A percentile compares a stretch with the other conserved stretches of the same genome.
phyloP scores from a whole-genome alignment of 2,113 vertebrate species.

The Dendropsophus ebraccatus region DNA sequence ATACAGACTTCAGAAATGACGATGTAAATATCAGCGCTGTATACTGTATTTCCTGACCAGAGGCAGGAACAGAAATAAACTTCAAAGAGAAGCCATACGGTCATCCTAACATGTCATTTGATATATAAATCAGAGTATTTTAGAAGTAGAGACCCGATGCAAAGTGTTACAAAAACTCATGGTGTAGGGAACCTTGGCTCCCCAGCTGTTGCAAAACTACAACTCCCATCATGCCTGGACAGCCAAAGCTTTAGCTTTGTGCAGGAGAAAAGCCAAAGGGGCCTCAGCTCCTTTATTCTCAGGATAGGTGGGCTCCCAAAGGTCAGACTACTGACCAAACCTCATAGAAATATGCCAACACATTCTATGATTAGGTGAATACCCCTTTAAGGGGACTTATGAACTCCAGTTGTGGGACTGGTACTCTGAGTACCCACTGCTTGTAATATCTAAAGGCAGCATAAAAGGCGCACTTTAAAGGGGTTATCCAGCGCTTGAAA shows the following conservation, averaged over 20 bases:
- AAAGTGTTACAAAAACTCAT: background rate
- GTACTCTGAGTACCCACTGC: background rate
- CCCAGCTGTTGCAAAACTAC: too few relatives aligned
- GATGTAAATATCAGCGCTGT: background rate
- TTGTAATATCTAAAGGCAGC: background rate
- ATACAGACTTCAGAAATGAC: background rate
- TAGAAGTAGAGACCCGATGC: background rate
- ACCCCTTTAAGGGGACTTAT: background rate
- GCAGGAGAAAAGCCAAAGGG: background rate
- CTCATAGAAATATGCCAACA: background rate
- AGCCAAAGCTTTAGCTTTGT: too few relatives aligned
- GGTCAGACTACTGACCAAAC: too few relatives aligned
- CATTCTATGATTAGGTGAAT: too few relatives aligned
- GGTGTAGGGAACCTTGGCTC: too few relatives aligned
- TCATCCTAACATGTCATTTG: background rate
- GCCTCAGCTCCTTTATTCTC: background rate
- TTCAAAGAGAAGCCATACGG: background rate
- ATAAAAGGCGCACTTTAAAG: background rate
- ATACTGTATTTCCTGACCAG: constrained; percentile 1
- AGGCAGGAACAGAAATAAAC: background rate
- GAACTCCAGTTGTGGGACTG: background rate
- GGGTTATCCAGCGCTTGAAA: too few relatives aligned
- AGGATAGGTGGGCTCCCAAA: too few relatives aligned
- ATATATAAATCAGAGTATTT: background rate
- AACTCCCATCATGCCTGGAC: too few relatives aligned